Percentiles rank a stretch among this genome's conserved stretches.
Evolutionary conservation across 2,888 invertebrate species (phyloP).

Genomic region (Cerceris ruficornis): DNA sequence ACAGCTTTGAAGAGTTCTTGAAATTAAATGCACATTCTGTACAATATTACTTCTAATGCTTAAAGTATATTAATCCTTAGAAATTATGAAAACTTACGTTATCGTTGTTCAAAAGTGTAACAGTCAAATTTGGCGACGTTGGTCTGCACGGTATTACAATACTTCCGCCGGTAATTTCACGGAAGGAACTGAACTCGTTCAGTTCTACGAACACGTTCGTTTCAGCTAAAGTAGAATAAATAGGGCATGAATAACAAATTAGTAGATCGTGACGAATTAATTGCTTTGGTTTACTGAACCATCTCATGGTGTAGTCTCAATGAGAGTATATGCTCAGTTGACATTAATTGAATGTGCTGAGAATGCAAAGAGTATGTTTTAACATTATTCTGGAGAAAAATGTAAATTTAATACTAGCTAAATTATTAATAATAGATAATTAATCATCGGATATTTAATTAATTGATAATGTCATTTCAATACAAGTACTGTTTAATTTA

Average conservation of each 20-base stretch:
- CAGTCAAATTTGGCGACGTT: constrained; percentile 84
- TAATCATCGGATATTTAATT: too few species aligned
- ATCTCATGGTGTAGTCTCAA: neutral
- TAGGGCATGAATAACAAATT: neutral
- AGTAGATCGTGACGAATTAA: neutral
- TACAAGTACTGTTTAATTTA: too few species aligned
- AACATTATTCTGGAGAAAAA: too few species aligned
- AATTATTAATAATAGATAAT: too few species aligned
- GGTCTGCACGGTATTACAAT: constrained; percentile 86
- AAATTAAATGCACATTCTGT: too few species aligned
- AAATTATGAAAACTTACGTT: constrained; percentile 21
- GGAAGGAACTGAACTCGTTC: constrained; percentile 47
- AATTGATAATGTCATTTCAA: too few species aligned
- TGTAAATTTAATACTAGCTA: too few species aligned
- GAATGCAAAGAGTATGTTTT: neutral
- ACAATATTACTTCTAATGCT: too few species aligned
- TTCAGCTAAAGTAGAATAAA: constrained; percentile 79
- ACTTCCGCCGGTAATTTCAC: constrained; percentile 76
- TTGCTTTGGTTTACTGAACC: neutral
- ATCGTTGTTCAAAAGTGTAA: constrained; percentile 70
- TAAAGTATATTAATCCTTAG: neutral
- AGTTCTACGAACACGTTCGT: constrained; percentile 81
- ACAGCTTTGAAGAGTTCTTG: too few species aligned
- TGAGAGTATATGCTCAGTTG: neutral
- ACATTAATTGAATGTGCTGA: neutral